Conservation (phyloP, 1,140 invertebrate genomes). For the Lineus longissimus region DNA sequence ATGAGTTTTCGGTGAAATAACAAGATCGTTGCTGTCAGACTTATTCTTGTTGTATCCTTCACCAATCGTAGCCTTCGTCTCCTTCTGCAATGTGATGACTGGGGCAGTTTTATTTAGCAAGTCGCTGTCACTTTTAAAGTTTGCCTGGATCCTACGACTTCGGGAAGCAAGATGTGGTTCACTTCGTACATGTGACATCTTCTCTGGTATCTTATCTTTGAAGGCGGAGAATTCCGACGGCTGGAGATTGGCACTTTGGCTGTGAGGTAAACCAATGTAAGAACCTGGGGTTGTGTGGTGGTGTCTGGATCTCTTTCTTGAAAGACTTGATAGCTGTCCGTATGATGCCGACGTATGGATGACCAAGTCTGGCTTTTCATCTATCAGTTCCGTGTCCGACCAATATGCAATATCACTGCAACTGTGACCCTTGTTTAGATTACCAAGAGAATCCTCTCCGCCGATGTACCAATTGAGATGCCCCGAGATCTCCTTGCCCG, state of each 20-base stretch:
- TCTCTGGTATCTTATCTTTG: not conserved
- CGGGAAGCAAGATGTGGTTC: not conserved
- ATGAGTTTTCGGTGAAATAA: not conserved
- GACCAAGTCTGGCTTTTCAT: too few relatives aligned
- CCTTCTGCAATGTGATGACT: not conserved
- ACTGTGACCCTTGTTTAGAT: too few relatives aligned
- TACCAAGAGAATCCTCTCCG: too few relatives aligned
- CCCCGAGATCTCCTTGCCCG: too few relatives aligned
- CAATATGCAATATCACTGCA: too few relatives aligned
- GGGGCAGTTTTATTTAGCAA: not conserved
- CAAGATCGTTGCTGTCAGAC: not conserved
- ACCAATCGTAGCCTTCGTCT: not conserved
- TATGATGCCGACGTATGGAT: too few relatives aligned
- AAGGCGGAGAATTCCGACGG: constrained; percentile 2
- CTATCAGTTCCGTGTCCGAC: too few relatives aligned
- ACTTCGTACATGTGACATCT: not conserved
- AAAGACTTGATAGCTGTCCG: too few relatives aligned
- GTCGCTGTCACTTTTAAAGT: constrained; percentile 1
- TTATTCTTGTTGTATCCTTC: not conserved
- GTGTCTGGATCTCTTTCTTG: too few relatives aligned
- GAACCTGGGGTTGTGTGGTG: too few relatives aligned
- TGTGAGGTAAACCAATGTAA: too few relatives aligned
- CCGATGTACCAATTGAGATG: too few relatives aligned
- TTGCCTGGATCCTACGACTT: not conserved
- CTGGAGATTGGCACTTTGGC: not conserved